These are phyloP conservation scores for Daptonema setosum DNA, from an alignment of 2,888 invertebrate species.

Conservation along the genomic window DNA sequence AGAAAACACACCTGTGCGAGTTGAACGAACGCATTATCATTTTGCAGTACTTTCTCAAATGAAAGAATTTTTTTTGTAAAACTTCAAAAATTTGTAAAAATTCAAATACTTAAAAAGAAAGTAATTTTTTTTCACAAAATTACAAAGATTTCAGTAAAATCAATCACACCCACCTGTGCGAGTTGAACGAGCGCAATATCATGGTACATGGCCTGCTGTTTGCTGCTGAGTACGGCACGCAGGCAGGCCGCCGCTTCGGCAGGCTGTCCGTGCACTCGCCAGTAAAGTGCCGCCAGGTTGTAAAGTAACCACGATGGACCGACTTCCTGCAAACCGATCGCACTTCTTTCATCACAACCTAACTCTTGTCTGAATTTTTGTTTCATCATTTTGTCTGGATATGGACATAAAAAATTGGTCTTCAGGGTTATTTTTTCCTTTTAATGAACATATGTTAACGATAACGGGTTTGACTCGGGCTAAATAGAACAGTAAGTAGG, in stretches of 20 bases:
- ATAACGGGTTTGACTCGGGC: no score
- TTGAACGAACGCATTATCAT: not conserved
- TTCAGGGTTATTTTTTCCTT: no score
- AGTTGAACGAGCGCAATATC: constrained; percentile 49
- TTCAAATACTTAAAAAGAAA: no score
- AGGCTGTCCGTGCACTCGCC: constrained; percentile 49
- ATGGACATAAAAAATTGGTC: not conserved
- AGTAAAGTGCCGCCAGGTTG: constrained; percentile 52
- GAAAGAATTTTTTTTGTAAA: no score
- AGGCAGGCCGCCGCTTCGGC: constrained; percentile 49
- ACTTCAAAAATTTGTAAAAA: no score
- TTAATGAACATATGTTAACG: no score
- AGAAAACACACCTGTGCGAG: no score
- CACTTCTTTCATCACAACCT: no score
- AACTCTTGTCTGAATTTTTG: no score
- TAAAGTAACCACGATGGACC: constrained; percentile 52
- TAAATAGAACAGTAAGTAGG: no score
- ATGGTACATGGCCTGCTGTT: constrained; percentile 27
- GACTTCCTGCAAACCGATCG: constrained; percentile 43
- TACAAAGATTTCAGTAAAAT: no score
- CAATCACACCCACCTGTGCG: constrained; percentile 46
- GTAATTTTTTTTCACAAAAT: no score
- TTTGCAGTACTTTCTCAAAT: not conserved
- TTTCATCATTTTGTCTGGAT: not conserved
- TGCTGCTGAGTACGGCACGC: constrained; percentile 36